Percentiles rank a stretch among this genome's conserved stretches.
Evolutionary conservation across 2,113 vertebrate genomes (phyloP).

Genomic region (Trogon surrucura): DNA sequence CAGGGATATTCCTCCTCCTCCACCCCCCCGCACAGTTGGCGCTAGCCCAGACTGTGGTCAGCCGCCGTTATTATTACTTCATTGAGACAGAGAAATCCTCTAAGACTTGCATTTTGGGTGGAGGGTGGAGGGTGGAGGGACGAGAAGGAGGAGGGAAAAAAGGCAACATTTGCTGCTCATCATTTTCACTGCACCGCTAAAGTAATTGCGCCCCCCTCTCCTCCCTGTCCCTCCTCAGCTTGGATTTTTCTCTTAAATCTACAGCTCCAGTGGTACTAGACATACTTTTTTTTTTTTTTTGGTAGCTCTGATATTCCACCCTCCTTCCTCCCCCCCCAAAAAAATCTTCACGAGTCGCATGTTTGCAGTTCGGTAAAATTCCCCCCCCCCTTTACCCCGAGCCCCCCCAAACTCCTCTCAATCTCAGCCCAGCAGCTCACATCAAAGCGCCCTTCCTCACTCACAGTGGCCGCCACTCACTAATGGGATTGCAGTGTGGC

Average conservation of each 20-base stretch:
- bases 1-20: conserved; percentile 25
- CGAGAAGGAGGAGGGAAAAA: conserved; percentile 56
- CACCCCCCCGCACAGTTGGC: conserved; percentile 28
- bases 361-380: too few species aligned
- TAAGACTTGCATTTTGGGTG: conserved; percentile 71
- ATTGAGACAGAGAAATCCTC: conserved; percentile 70
- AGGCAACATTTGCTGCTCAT: conserved; percentile 70
- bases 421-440: conserved; percentile 66
- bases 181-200: conserved; percentile 73
- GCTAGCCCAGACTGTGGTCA: conserved; percentile 63
- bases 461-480: conserved; percentile 78
- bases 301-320: too few species aligned
- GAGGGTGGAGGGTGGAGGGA: conserved; percentile 57
- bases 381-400: too few species aligned
- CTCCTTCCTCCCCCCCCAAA: too few species aligned
- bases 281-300: background rate
- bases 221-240: conserved; percentile 68
- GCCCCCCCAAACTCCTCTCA: conserved; percentile 16
- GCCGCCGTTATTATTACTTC: conserved; percentile 68
- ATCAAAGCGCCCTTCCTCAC: conserved; percentile 77
- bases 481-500: conserved; percentile 86
- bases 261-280: conserved; percentile 24
- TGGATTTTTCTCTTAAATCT: conserved; percentile 60
- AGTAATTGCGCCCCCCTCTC: conserved; percentile 73
- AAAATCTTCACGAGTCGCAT: too few species aligned